Conservation (phyloP, 2,113 vertebrate genomes). For the Microcebus griseorufus region DNA sequence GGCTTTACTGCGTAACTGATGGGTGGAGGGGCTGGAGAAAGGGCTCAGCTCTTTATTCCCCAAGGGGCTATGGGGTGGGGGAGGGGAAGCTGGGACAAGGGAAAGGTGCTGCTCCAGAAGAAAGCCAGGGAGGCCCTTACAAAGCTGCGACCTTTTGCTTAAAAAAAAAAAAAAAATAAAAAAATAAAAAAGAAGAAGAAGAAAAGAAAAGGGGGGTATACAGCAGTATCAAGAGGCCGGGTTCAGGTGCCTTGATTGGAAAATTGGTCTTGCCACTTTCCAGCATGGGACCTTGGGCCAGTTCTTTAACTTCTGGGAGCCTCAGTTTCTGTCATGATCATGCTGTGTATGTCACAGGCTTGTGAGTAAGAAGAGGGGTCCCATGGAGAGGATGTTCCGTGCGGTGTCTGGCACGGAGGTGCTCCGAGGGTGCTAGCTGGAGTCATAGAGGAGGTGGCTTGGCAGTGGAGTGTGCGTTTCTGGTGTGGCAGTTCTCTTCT, state of each 20-base stretch:
- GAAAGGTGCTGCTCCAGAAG: background rate
- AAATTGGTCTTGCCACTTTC: background rate
- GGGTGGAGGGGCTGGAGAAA: background rate
- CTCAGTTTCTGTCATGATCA: background rate
- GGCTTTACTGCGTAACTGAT: background rate
- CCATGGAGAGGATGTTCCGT: background rate
- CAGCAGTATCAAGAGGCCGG: background rate
- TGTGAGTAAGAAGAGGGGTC: background rate
- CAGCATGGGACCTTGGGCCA: background rate
- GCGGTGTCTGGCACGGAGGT: background rate
- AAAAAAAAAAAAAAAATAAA: too few relatives aligned
- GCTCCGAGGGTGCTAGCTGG: background rate
- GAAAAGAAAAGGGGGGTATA: background rate
- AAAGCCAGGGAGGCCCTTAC: background rate
- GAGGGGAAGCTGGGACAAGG: background rate
- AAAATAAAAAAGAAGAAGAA: too few relatives aligned
- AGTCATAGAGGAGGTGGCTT: background rate
- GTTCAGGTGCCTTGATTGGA: background rate
- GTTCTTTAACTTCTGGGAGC: background rate
- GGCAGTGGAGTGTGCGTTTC: background rate
- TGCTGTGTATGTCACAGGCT: fast-evolving
- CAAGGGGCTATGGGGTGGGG: too few relatives aligned
- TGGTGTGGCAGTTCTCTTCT: background rate
- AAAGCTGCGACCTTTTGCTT: too few relatives aligned
- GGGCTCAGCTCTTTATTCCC: background rate